Evolutionary conservation across 2,113 vertebrate genomes (phyloP).

Genomic region (Ivindomyrus marchei): DNA sequence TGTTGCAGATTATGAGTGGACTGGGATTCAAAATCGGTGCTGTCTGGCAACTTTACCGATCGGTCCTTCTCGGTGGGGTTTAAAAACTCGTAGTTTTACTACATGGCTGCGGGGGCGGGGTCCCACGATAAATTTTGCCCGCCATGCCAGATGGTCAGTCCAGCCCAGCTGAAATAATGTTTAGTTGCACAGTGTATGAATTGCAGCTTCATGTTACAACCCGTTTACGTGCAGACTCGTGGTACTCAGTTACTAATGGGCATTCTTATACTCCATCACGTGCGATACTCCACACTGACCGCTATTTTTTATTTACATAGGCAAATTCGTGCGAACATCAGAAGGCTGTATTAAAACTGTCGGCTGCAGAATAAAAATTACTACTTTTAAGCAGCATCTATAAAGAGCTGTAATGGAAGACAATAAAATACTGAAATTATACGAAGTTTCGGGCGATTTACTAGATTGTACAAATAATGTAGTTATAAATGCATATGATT

Average conservation of each 20-base stretch:
- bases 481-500: background rate
- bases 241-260: background rate
- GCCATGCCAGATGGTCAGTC: background rate
- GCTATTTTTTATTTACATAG: background rate
- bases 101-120: background rate
- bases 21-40: background rate
- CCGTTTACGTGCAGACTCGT: background rate
- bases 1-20: background rate
- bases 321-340: background rate
- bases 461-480: background rate
- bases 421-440: background rate
- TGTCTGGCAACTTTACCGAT: background rate
- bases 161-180: background rate
- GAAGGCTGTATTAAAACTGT: background rate
- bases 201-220: background rate
- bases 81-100: background rate
- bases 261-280: background rate
- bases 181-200: background rate
- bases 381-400: background rate
- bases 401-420: background rate
- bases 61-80: background rate
- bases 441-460: background rate
- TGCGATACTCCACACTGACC: background rate
- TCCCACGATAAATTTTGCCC: background rate
- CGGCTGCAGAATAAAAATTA: background rate